phyloP scores from a whole-genome alignment of 2,113 vertebrate genomes.

The Ammodytes dubius region DNA sequence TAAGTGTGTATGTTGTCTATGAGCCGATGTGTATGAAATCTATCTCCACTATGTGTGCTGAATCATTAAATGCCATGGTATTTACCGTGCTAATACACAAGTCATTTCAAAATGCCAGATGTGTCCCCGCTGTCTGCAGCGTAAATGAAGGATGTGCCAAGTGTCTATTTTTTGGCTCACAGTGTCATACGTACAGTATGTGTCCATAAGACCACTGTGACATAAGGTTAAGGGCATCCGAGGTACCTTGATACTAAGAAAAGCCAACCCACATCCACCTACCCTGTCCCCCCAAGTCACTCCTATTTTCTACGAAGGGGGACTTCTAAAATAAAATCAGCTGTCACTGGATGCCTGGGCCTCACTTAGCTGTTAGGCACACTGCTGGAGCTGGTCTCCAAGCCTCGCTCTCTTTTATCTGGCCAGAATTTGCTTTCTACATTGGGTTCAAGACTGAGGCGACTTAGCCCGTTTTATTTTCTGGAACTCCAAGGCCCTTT shows the following conservation, averaged over 20 bases:
- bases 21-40: background rate
- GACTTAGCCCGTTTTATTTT: background rate
- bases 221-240: conserved; percentile 84
- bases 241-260: conserved; percentile 89
- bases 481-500: conserved; percentile 13
- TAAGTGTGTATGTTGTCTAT: background rate
- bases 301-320: conserved; percentile 73
- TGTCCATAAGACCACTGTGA: conserved; percentile 71
- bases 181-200: conserved; percentile 36
- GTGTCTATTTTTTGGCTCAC: conserved; percentile 24
- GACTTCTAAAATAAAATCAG: conserved; percentile 91
- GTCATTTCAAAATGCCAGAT: conserved; percentile 29
- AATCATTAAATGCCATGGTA: conserved; percentile 42
- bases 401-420: conserved; percentile 79
- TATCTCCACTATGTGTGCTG: background rate
- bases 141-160: conserved; percentile 16
- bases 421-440: conserved; percentile 43
- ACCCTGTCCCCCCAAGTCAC: conserved; percentile 55
- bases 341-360: conserved; percentile 83
- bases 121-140: background rate
- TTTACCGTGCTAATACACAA: conserved; percentile 37
- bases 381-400: conserved; percentile 91
- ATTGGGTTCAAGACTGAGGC: background rate
- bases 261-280: conserved; percentile 73
- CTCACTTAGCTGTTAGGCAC: conserved; percentile 76